These are phyloP conservation scores for Misgurnus anguillicaudatus DNA, from an alignment of 2,113 vertebrate genomes.

Conservation along the genomic window DNA sequence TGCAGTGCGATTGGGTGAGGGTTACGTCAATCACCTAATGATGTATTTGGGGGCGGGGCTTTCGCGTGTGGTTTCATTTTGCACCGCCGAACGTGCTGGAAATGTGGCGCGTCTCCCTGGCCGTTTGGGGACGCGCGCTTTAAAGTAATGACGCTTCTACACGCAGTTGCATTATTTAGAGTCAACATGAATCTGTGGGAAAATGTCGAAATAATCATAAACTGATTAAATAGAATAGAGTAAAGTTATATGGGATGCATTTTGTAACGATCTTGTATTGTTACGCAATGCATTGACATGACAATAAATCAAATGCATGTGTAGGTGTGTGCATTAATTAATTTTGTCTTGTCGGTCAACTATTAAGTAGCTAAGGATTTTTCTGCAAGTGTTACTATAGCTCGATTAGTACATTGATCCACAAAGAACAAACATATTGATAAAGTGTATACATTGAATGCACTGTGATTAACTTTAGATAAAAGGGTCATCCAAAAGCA, in stretches of 20 bases:
- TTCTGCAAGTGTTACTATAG: too few relatives aligned
- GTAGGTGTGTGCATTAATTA: too few relatives aligned
- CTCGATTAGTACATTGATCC: too few relatives aligned
- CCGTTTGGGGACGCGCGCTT: background rate
- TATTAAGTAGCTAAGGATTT: too few relatives aligned
- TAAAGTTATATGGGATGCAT: background rate
- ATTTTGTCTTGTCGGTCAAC: too few relatives aligned
- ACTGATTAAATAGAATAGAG: background rate
- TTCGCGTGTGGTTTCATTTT: conserved; percentile 10
- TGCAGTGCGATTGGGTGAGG: conserved; percentile 59
- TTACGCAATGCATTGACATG: too few relatives aligned
- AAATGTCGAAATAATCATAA: background rate
- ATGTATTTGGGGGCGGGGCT: conserved; percentile 49
- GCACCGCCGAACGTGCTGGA: conserved; percentile 42
- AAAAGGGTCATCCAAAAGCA: too few relatives aligned
- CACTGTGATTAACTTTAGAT: too few relatives aligned
- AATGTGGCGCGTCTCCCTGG: background rate
- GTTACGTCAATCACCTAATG: conserved; percentile 40
- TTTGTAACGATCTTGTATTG: too few relatives aligned
- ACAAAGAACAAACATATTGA: too few relatives aligned
- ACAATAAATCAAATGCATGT: too few relatives aligned
- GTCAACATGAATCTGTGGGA: background rate
- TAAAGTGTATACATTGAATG: too few relatives aligned
- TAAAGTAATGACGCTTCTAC: background rate
- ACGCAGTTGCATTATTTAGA: background rate